Evolutionary conservation across 23 tunicate species (phyloP).

Genomic region (Halocynthia roretzi): DNA sequence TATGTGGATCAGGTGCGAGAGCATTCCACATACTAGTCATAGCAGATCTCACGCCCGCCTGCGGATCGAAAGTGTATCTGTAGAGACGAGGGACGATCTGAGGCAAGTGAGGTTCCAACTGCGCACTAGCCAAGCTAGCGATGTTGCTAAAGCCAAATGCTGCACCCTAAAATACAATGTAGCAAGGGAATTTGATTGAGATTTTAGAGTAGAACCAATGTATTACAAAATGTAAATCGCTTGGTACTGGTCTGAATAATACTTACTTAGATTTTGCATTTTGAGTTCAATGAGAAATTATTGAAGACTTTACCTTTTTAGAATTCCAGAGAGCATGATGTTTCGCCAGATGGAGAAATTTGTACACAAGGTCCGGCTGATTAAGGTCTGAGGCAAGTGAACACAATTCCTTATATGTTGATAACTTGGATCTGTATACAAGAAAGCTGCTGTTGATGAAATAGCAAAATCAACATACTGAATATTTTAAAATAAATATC

Average conservation of each 20-base stretch:
- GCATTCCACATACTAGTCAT: slow-evolving; percentile 87
- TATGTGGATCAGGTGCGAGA: slow-evolving; percentile 53
- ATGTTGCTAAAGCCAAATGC: slow-evolving; percentile 82
- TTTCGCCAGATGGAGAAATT: slow-evolving; percentile 75
- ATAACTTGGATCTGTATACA: slow-evolving; percentile 42
- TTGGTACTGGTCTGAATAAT: not conserved
- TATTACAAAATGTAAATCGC: not conserved
- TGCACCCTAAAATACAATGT: slow-evolving; percentile 40
- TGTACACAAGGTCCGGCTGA: slow-evolving; percentile 85
- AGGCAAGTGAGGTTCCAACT: slow-evolving; percentile 54
- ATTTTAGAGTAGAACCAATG: not conserved
- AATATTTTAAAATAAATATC: not conserved
- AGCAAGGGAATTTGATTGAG: not conserved
- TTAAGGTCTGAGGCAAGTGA: slow-evolving; percentile 85
- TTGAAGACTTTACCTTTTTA: slow-evolving; percentile 32
- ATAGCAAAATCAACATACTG: not conserved
- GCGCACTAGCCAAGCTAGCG: slow-evolving; percentile 50
- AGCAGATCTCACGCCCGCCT: slow-evolving; percentile 55
- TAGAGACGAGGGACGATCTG: slow-evolving; percentile 66
- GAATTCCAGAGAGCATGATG: slow-evolving; percentile 84
- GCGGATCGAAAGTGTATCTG: slow-evolving; percentile 88
- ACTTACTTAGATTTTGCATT: not conserved
- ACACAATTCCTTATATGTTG: slow-evolving; percentile 81
- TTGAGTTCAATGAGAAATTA: too few relatives aligned
- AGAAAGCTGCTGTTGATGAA: not conserved